Conservation (phyloP, 2,113 vertebrate genomes). For the Oenanthe melanoleuca region DNA sequence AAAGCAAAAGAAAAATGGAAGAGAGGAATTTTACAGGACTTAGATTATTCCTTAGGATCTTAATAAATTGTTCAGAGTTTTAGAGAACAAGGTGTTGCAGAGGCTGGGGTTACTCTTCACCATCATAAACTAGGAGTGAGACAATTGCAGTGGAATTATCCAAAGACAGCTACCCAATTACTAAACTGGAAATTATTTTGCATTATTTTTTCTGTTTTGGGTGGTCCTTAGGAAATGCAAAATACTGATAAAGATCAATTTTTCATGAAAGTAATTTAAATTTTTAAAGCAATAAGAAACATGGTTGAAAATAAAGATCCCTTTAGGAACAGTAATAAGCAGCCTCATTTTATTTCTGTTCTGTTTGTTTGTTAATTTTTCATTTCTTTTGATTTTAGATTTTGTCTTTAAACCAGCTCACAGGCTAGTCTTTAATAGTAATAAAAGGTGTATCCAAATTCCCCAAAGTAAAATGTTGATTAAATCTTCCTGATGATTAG, state of each 20-base stretch:
- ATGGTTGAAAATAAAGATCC: neutral
- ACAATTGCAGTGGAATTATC: neutral
- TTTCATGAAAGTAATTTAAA: neutral
- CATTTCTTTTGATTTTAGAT: neutral
- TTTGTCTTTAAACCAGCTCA: neutral
- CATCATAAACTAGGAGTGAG: neutral
- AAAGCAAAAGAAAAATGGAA: neutral
- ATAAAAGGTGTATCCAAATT: neutral
- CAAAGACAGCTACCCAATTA: neutral
- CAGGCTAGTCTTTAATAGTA: neutral
- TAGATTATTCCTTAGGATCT: neutral
- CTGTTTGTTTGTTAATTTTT: neutral
- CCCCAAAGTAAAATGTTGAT: neutral
- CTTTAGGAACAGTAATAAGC: neutral
- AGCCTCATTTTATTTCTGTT: neutral
- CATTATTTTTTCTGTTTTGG: conserved; percentile 17
- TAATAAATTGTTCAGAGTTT: conserved; percentile 15
- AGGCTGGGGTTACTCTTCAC: conserved; percentile 16
- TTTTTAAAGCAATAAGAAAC: neutral
- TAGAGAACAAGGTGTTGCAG: conserved; percentile 16
- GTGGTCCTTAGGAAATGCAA: neutral
- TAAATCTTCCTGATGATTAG: conserved; percentile 20
- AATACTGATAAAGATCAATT: neutral
- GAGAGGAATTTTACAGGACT: neutral
- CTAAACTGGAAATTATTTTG: conserved; percentile 12